These are phyloP conservation scores for Peromyscus attwateri DNA, from an alignment of 2,797 vertebrate genomes.

Conservation along the genomic window DNA sequence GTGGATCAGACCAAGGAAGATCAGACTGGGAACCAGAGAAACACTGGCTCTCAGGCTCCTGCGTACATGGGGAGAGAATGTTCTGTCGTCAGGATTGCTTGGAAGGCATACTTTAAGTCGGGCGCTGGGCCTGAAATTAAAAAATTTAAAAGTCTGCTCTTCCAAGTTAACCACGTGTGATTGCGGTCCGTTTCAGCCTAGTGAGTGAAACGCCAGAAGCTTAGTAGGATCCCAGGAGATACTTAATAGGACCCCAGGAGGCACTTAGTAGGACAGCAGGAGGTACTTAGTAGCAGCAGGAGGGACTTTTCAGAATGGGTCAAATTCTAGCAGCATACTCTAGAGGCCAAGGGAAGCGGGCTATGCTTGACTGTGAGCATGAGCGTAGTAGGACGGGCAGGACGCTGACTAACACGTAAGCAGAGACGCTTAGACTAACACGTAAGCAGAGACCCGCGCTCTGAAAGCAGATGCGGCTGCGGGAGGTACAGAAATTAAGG, in stretches of 20 bases:
- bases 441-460: neutral
- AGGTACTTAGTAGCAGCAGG: neutral
- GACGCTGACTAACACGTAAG: no score
- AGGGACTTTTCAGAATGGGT: neutral
- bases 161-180: neutral
- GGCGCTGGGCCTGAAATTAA: neutral
- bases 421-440: no score
- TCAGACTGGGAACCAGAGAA: slow-evolving; percentile 50
- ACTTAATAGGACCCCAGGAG: neutral
- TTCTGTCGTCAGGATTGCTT: neutral
- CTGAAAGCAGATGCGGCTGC: neutral
- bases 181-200: neutral
- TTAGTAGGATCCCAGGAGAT: no score
- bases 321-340: slow-evolving; percentile 50
- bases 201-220: neutral
- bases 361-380: neutral
- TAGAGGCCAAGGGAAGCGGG: neutral
- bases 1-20: neutral
- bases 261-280: neutral
- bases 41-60: slow-evolving; percentile 13
- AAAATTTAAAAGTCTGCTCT: neutral
- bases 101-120: slow-evolving; percentile 7
- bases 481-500: neutral
- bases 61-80: neutral
- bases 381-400: neutral